Evolutionary conservation across 2,888 invertebrate genomes (phyloP), one percentile per base, ranked within the genome.

Genomic region (Petrolisthes cinctipes): DNA sequence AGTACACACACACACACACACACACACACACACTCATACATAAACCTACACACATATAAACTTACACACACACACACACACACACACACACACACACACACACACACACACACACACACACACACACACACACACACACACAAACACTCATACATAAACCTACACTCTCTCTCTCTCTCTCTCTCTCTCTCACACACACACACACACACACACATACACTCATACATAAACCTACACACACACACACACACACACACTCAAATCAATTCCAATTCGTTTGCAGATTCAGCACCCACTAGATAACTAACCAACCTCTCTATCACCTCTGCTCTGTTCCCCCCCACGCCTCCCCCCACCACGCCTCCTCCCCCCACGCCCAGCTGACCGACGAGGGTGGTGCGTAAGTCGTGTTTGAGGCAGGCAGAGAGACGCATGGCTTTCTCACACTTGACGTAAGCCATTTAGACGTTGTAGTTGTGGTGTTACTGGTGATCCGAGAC

Each of bases 391-490:
- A 85, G 54, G 73, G 79, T 87, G 82, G 37, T 82, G 73, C 89
- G 75, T 9, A 89, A 83, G 80, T 87, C 87, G 71, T 89, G 83
- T 75, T 89, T 89, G 79, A 89, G 85, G 68, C 89, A 89, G 66
- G 86, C 86, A 4, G 71, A n/a, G n/a, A 87, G 66, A 3, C 84
- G 76, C 4, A 20, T 23, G 20, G 81, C 61, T 66, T 82, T 83
- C 75, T 82, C 84, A n/a, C 89, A 89, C 84, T 86, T 89, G 82
- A 73, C 66, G 83, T 83, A 89, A 73, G 80, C 73, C 9, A 78
- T 78, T 78, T 20, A 85, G 56, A 4, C 85, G 85, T 14, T 84
- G 78, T 4, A 85, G 73, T n/a, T 85, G 66, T 23, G 54, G 82
- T 0, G 85, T 78, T 4, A 85, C 54, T 0, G 82, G 87, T 0